phyloP scores from a whole-genome alignment of 1,140 invertebrate species.

The Uloborus diversus region DNA sequence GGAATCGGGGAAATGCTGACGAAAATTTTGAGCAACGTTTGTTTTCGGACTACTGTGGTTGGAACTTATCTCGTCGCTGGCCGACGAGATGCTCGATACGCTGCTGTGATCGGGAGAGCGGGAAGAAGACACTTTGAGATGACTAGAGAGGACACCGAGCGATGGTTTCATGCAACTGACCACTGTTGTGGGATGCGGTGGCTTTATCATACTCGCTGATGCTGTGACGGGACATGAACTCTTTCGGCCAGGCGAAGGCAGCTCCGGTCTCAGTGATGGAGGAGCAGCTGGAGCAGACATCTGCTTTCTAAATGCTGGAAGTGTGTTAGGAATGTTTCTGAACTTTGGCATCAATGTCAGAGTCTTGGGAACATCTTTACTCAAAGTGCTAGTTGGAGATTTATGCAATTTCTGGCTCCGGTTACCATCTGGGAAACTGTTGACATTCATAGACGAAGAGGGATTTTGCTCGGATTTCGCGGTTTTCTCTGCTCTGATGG shows the following conservation, averaged over 20 bases:
- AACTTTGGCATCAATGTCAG: conserved; percentile 4
- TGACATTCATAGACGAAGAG: not conserved
- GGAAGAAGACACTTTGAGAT: conserved; percentile 12
- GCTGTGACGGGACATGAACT: conserved; percentile 50
- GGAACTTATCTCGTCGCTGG: conserved; percentile 44
- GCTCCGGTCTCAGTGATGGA: conserved; percentile 25
- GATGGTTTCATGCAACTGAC: conserved; percentile 16
- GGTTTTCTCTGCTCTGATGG: not conserved
- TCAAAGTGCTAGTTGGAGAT: not conserved
- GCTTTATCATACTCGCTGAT: conserved; percentile 28
- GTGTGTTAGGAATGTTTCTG: conserved; percentile 49
- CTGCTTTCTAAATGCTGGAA: conserved; percentile 45
- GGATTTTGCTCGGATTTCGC: conserved; percentile 1
- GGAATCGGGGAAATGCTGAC: not conserved
- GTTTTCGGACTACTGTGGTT: conserved; percentile 41
- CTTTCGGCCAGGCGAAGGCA: conserved; percentile 49
- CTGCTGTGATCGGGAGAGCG: conserved; percentile 40
- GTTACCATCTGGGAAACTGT: not conserved
- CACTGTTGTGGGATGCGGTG: not conserved
- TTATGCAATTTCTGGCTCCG: not conserved
- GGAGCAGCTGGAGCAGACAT: conserved; percentile 51
- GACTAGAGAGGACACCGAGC: not conserved
- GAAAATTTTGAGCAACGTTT: conserved; percentile 1
- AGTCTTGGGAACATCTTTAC: not conserved
- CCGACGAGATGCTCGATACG: conserved; percentile 42